phyloP scores from a whole-genome alignment of 2,888 invertebrate species.

The Uropetala carovei region DNA sequence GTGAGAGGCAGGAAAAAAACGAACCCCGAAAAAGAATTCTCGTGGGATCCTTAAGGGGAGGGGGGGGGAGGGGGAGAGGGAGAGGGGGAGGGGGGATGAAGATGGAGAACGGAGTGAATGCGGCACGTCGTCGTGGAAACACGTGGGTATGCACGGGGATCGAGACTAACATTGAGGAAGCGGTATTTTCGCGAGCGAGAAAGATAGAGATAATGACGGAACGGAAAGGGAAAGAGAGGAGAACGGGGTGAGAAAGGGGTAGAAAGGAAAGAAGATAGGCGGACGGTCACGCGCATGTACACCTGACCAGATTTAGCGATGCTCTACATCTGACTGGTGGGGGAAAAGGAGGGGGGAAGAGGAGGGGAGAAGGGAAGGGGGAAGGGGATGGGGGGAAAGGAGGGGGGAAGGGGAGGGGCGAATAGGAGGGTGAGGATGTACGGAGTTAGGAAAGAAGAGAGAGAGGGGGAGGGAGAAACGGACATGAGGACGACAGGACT shows the following conservation, averaged over 20 bases:
- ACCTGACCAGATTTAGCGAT: slow-evolving; percentile 1
- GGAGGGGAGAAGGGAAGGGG: neutral
- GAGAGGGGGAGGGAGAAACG: neutral
- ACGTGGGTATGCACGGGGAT: neutral
- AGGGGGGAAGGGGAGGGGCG: neutral
- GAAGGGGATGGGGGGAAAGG: neutral
- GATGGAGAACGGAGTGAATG: too few species aligned
- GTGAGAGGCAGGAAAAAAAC: neutral
- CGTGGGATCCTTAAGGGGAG: neutral
- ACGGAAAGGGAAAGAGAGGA: neutral
- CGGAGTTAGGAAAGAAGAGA: neutral
- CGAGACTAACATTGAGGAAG: neutral
- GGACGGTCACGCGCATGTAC: neutral
- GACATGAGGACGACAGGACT: neutral
- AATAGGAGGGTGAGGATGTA: neutral
- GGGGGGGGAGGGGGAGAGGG: neutral
- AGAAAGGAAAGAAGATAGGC: too few species aligned
- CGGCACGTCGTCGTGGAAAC: neutral
- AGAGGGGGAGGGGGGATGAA: too few species aligned
- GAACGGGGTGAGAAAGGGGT: neutral
- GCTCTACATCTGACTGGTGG: neutral
- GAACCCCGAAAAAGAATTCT: neutral
- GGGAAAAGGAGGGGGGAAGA: neutral
- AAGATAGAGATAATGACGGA: too few species aligned
- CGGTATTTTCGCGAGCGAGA: too few species aligned